Percentiles rank a stretch among this genome's conserved stretches.
Conservation (phyloP, 2,888 invertebrate genomes). For the Clusia tigrina region DNA sequence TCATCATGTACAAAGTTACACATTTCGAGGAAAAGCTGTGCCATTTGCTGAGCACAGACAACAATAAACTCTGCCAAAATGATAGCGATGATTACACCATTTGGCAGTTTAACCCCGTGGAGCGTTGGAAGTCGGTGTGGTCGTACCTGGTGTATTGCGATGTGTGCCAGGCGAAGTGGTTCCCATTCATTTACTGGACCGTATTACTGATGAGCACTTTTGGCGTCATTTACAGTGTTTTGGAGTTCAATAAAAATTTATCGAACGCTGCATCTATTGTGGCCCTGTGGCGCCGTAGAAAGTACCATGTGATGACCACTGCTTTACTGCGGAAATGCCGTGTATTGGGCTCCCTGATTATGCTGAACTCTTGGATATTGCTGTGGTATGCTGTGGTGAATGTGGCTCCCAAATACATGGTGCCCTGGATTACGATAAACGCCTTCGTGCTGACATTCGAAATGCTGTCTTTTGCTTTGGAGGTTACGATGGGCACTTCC, state of each 20-base stretch:
- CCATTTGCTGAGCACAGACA: slow-evolving; percentile 32
- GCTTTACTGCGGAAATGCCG: slow-evolving; percentile 45
- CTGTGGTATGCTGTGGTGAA: slow-evolving; percentile 42
- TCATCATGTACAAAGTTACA: slow-evolving; percentile 46
- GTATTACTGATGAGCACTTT: slow-evolving; percentile 39
- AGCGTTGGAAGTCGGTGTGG: slow-evolving; percentile 35
- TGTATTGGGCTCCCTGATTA: slow-evolving; percentile 44
- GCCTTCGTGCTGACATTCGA: slow-evolving; percentile 42
- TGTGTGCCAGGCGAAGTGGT: slow-evolving; percentile 42
- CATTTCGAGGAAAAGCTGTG: slow-evolving; percentile 42
- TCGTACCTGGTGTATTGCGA: slow-evolving; percentile 30
- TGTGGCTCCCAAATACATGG: slow-evolving; percentile 45
- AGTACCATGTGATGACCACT: slow-evolving; percentile 43
- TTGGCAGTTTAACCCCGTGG: slow-evolving; percentile 42
- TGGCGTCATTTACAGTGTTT: slow-evolving; percentile 37
- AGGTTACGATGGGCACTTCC: slow-evolving; percentile 40
- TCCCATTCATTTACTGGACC: slow-evolving; percentile 49
- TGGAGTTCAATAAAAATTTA: slow-evolving; percentile 15
- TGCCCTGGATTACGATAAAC: slow-evolving; percentile 46
- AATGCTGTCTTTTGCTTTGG: slow-evolving; percentile 43
- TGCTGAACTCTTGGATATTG: slow-evolving; percentile 44
- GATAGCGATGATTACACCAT: slow-evolving; percentile 44
- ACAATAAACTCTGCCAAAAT: slow-evolving; percentile 34
- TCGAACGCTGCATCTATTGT: too few species aligned
- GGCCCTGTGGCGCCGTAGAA: slow-evolving; percentile 43